A percentile compares a stretch with the other conserved stretches of the same genome.
Evolutionary conservation across 2,888 invertebrate genomes (phyloP).

Genomic region (Hermaeophaga mercurialis): DNA sequence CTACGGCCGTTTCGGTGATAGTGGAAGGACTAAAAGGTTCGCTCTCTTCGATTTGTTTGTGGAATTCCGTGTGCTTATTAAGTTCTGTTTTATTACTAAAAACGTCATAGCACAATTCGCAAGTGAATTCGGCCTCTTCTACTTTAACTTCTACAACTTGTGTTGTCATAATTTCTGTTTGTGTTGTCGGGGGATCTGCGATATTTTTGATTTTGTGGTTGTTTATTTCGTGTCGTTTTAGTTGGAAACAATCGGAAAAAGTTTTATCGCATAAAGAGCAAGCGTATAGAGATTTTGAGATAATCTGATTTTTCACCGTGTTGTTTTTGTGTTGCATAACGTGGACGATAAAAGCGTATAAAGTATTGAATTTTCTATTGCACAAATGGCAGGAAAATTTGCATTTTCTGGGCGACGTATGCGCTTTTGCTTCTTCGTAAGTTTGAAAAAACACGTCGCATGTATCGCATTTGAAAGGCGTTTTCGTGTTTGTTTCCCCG

Average conservation of each 20-base stretch:
- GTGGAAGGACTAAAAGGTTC: conserved; percentile 6
- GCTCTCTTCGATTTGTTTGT: conserved; percentile 32
- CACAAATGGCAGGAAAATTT: conserved; percentile 40
- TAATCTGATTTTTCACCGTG: conserved; percentile 21
- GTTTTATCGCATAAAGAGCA: conserved; percentile 35
- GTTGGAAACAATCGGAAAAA: conserved; percentile 41
- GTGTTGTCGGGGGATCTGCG: neutral
- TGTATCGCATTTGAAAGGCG: conserved; percentile 39
- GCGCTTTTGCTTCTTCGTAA: conserved; percentile 35
- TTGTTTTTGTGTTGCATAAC: conserved; percentile 39
- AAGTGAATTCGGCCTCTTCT: conserved; percentile 42
- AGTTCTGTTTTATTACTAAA: conserved; percentile 42
- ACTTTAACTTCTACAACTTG: neutral
- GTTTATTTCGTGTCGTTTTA: conserved; percentile 37
- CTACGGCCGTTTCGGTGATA: conserved; percentile 22
- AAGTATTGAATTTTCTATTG: conserved; percentile 37
- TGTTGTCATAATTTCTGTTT: conserved; percentile 11
- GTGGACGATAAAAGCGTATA: conserved; percentile 42
- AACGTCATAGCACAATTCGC: conserved; percentile 45
- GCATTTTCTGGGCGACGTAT: conserved; percentile 26
- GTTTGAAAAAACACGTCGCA: conserved; percentile 38
- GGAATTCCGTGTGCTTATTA: conserved; percentile 39
- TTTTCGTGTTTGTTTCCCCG: too few relatives aligned
- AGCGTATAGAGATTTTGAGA: conserved; percentile 27
- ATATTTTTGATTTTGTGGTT: conserved; percentile 28